Conservation (phyloP, 2,888 invertebrate species). For the Agrochola macilenta region DNA sequence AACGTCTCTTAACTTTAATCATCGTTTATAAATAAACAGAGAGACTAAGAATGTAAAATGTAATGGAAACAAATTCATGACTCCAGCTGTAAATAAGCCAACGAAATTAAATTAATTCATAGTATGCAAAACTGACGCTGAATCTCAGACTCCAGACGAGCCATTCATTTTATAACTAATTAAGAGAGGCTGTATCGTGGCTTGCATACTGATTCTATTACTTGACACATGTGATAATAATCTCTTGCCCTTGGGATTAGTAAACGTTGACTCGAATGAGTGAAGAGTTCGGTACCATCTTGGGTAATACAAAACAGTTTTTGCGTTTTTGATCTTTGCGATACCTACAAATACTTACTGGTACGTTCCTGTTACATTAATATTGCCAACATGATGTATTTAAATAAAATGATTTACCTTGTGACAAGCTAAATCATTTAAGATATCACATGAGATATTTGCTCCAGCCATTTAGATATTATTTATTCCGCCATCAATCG, state of each 20-base stretch:
- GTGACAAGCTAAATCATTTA: too few species aligned
- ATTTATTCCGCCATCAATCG: slow-evolving; percentile 19
- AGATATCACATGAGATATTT: not conserved
- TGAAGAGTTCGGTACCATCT: slow-evolving; percentile 3
- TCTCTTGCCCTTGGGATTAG: slow-evolving; percentile 32
- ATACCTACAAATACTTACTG: not conserved
- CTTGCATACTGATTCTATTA: slow-evolving; percentile 43
- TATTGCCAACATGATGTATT: not conserved
- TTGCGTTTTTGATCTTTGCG: not conserved
- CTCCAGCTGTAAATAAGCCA: slow-evolving; percentile 13
- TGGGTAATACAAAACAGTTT: not conserved
- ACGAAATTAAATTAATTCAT: slow-evolving; percentile 52
- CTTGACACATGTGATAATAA: slow-evolving; percentile 40
- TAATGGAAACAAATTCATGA: slow-evolving; percentile 29
- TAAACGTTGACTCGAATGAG: slow-evolving; percentile 18
- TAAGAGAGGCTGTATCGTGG: slow-evolving; percentile 42
- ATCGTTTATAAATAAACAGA: not conserved
- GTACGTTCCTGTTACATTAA: not conserved
- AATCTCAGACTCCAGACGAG: slow-evolving; percentile 39
- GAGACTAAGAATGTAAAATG: not conserved
- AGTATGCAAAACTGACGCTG: slow-evolving; percentile 49
- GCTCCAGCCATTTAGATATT: not conserved
- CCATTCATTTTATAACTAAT: slow-evolving; percentile 54
- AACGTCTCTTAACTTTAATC: too few species aligned
- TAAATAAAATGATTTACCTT: not conserved